Evolutionary conservation across 2,113 vertebrate genomes (phyloP).

Genomic region (Sylvia atricapilla): DNA sequence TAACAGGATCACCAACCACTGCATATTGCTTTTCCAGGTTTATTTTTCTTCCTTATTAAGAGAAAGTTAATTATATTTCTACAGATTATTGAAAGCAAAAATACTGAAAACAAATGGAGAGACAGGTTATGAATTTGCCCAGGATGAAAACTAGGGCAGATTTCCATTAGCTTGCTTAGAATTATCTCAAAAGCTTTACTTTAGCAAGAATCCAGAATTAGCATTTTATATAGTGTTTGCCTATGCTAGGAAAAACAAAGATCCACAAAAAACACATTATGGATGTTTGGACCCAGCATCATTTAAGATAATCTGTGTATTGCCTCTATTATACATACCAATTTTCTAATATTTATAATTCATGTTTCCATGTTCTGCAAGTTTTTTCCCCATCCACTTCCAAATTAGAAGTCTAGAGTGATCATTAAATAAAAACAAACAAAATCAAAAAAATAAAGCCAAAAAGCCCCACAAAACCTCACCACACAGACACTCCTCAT

Average conservation of each 20-base stretch:
- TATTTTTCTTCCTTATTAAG: background rate
- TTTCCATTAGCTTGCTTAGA: background rate
- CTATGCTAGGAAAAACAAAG: background rate
- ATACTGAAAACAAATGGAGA: background rate
- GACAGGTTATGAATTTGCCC: background rate
- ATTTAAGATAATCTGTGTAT: background rate
- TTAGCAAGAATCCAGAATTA: background rate
- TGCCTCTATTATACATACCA: background rate
- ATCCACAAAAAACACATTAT: background rate
- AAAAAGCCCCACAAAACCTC: background rate
- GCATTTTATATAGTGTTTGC: background rate
- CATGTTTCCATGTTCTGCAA: background rate
- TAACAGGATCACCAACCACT: background rate
- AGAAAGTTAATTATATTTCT: background rate
- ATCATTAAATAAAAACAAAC: background rate
- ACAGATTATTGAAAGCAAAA: background rate
- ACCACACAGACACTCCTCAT: accelerated
- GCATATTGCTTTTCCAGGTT: background rate
- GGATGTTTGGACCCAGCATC: background rate
- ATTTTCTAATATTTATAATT: background rate
- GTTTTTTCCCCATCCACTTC: background rate
- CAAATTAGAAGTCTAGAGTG: background rate
- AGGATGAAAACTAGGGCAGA: background rate
- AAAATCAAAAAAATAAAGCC: no score
- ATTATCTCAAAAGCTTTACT: background rate